Conservation (phyloP, 2,113 vertebrate species). For the Protomyctophum bolini region DNA sequence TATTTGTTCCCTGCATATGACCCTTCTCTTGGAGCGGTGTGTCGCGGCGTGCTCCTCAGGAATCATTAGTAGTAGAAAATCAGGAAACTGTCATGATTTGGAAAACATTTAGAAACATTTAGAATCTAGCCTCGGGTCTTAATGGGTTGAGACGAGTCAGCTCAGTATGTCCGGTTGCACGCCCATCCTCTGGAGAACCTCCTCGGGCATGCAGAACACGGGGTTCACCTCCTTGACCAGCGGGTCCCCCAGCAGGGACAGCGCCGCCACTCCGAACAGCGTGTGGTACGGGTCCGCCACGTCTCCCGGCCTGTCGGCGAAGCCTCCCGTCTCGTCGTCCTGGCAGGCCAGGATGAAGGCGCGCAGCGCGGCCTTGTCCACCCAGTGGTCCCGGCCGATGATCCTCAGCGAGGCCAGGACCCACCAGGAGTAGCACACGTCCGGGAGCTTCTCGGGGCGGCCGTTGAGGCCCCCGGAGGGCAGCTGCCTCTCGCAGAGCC, state of each 20-base stretch:
- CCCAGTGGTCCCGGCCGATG: constrained; percentile 94
- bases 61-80: too few species aligned
- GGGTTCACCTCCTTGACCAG: constrained; percentile 92
- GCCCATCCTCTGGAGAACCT: constrained; percentile 85
- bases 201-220: constrained; percentile 97
- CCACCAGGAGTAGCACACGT: constrained; percentile 99
- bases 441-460: constrained; percentile 96
- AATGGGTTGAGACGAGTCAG: constrained; percentile 59
- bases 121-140: too few species aligned
- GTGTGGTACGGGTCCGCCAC: constrained; percentile 99
- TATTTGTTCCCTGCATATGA: too few species aligned
- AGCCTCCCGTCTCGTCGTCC: constrained; percentile 97
- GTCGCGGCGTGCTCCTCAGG: too few species aligned
- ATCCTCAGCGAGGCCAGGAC: constrained; percentile 96
- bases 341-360: constrained; percentile 95
- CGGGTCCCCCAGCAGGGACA: constrained; percentile 93
- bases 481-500: constrained; percentile 97
- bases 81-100: too few species aligned
- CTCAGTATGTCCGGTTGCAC: constrained; percentile 89
- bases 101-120: too few species aligned
- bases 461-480: constrained; percentile 97
- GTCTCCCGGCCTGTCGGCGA: constrained; percentile 95
- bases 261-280: constrained; percentile 93
- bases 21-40: too few species aligned
- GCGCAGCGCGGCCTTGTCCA: constrained; percentile 90